These are phyloP conservation scores for Arnoldichthys spilopterus DNA, from an alignment of 2,797 vertebrate genomes.

Conservation along the genomic window DNA sequence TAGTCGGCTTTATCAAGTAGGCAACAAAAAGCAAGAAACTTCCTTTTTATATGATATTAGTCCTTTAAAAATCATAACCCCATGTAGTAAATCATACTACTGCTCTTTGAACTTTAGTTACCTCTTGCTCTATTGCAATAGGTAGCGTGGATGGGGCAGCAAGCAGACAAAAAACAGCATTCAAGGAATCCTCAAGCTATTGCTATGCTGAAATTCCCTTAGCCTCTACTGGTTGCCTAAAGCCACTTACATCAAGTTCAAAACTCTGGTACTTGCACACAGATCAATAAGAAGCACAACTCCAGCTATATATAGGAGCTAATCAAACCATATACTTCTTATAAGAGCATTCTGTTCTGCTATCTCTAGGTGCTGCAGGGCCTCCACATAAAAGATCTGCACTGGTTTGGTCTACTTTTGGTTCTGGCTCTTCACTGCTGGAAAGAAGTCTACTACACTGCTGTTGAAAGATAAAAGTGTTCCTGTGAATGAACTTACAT, in stretches of 20 bases:
- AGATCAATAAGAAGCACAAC: constrained; percentile 27
- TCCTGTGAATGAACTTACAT: constrained; percentile 14
- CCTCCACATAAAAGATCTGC: constrained; percentile 23
- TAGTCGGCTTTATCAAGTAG: too few species aligned
- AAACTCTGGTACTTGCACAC: not conserved
- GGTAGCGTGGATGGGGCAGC: not conserved
- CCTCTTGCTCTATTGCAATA: not conserved
- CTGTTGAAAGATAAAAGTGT: constrained; percentile 4
- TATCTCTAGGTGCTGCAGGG: constrained; percentile 3
- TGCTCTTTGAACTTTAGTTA: not conserved
- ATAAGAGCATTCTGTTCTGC: constrained; percentile 32
- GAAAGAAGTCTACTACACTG: constrained; percentile 5
- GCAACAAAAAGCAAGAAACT: too few species aligned
- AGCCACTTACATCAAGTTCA: constrained; percentile 3
- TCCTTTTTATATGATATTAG: too few species aligned
- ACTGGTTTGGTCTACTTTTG: constrained; percentile 19
- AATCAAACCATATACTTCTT: constrained; percentile 9
- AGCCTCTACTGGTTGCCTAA: not conserved
- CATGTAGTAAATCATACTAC: not conserved
- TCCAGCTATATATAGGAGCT: constrained; percentile 36
- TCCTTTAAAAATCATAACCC: too few species aligned
- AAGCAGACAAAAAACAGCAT: not conserved
- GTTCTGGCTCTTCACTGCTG: constrained; percentile 12
- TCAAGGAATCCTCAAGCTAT: not conserved
- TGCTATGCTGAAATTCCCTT: not conserved